phyloP scores from a whole-genome alignment of 2,113 vertebrate species.

The Osmerus mordax region DNA sequence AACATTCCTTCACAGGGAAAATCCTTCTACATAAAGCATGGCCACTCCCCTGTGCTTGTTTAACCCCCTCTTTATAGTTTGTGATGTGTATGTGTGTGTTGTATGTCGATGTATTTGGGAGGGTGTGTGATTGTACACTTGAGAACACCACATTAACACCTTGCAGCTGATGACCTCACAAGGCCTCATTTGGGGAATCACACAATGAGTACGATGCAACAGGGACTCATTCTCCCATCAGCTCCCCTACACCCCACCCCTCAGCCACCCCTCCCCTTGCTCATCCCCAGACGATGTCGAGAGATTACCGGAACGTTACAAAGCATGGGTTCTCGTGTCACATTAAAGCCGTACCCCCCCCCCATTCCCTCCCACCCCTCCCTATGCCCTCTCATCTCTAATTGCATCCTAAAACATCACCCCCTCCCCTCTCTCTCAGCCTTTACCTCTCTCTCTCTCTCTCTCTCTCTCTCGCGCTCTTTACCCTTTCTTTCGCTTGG shows the following conservation, averaged over 20 bases:
- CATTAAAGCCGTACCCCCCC: constrained; percentile 23
- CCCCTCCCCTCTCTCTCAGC: background rate
- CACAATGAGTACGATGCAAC: constrained; percentile 39
- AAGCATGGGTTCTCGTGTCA: constrained; percentile 19
- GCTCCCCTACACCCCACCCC: background rate
- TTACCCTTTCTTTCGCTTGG: constrained; percentile 31
- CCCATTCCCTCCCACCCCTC: background rate
- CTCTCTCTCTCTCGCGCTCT: constrained; percentile 7
- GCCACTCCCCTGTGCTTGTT: constrained; percentile 37
- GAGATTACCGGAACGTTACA: constrained; percentile 32
- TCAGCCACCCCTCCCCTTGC: background rate
- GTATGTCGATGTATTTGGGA: constrained; percentile 6
- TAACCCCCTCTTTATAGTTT: constrained; percentile 32
- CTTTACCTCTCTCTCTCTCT: no score
- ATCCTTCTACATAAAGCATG: constrained; percentile 23
- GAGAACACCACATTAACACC: constrained; percentile 54
- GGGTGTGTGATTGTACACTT: constrained; percentile 14
- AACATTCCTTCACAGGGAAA: constrained; percentile 19
- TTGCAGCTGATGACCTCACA: constrained; percentile 48
- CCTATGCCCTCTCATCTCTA: constrained; percentile 1
- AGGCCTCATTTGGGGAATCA: constrained; percentile 47
- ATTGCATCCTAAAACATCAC: constrained; percentile 22
- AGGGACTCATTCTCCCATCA: constrained; percentile 24
- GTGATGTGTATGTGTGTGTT: background rate
- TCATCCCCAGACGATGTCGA: constrained; percentile 14